Base-by-base conservation (phyloP, 30 jellyfish, hydroid and myxozoan genomes). In the Aurelia aurita region DNA sequence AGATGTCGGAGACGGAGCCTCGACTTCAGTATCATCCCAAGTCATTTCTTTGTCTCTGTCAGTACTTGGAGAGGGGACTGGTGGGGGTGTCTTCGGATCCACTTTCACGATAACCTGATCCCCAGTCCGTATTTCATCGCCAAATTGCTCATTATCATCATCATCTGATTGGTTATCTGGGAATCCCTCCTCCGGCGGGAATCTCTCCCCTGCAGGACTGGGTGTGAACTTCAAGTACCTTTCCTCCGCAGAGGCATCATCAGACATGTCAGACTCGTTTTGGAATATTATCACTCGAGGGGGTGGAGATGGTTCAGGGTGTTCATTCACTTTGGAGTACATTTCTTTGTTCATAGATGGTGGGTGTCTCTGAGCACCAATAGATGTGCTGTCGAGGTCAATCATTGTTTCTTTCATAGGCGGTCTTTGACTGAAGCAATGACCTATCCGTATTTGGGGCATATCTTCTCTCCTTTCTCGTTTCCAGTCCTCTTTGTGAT, bases 81-180 rank as follows among this genome's bases (percentile, higher is more conserved):
- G 73, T 34, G 93, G 84, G 15, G 93, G 93, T 60, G 93, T 83
- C 47, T 68, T 67, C 3, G 93, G 93, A 31, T 55, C 81, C 5
- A 83, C 88, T 35, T 77, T 77, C 28, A 77, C 79, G 12, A 77
- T 77, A 45, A 20, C 69, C 29, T 77, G 88, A 21, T 60, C 88
- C 21, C 69, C 88, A 4, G 62, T 77, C 55, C 79, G 46, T 21
- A 77, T 62, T 18, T 75, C 87, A 20, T 75, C 87, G n/a, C 60
- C 87, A 15, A 55, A 55, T 55, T n/a, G 67, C 12, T 19, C 29
- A 55, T 55, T 22, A 3, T 16, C 67, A 55, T 55, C 67, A 55
- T n/a, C 67, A 22, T 55, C 67, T 39, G 51, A 39, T 39, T 9
- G 51, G 51, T 15, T 39, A 39, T 39, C 51, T 4, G 16, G 51